Percentiles rank a stretch among this genome's conserved stretches.
Conservation (phyloP, 2,888 invertebrate genomes). For the Callosobruchus maculatus region DNA sequence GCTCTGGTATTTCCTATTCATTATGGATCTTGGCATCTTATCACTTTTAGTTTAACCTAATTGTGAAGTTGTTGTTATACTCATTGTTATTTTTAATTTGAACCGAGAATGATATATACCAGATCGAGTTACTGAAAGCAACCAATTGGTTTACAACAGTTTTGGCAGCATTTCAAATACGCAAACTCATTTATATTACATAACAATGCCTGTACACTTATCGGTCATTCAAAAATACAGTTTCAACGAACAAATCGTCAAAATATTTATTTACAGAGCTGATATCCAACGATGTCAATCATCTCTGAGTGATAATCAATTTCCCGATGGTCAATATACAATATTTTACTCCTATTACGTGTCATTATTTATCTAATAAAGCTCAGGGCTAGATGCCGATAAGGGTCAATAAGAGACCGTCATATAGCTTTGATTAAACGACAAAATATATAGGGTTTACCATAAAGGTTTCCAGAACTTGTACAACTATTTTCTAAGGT, state of each 20-base stretch:
- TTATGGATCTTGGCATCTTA: too few relatives aligned
- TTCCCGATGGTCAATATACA: not conserved
- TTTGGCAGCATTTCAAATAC: too few relatives aligned
- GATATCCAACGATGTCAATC: not conserved
- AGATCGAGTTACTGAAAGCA: too few relatives aligned
- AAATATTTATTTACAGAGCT: not conserved
- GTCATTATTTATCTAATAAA: not conserved
- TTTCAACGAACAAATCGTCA: not conserved
- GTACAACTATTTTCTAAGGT: too few relatives aligned
- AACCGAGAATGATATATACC: too few relatives aligned
- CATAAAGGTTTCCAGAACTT: too few relatives aligned
- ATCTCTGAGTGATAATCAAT: not conserved
- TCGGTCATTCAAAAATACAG: not conserved
- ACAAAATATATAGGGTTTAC: not conserved
- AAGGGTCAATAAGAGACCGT: not conserved
- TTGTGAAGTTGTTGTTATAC: too few relatives aligned
- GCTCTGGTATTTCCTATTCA: too few relatives aligned
- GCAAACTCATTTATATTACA: too few relatives aligned
- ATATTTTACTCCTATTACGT: not conserved
- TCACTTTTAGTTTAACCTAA: too few relatives aligned
- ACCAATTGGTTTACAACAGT: too few relatives aligned
- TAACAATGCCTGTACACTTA: not conserved
- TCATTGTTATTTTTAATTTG: too few relatives aligned
- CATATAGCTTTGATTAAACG: not conserved
- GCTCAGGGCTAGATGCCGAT: not conserved